Percentiles rank a stretch among this genome's conserved stretches.
These are phyloP conservation scores for Hippoglossus hippoglossus DNA, from an alignment of 2,797 vertebrate species.

Conservation along the genomic window DNA sequence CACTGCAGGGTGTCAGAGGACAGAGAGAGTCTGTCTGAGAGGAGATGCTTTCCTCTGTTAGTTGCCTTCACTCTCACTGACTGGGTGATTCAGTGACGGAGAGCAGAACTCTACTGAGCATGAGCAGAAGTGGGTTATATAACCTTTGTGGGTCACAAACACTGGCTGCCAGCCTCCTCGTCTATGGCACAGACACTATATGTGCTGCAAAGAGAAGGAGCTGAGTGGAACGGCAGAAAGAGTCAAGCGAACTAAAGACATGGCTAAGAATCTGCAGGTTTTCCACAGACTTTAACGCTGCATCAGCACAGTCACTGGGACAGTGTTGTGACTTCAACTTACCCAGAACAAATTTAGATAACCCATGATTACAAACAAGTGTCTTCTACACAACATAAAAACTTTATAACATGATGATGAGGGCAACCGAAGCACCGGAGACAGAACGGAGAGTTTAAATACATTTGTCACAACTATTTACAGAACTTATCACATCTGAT, in stretches of 20 bases:
- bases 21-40: constrained; percentile 39
- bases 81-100: constrained; percentile 59
- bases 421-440: too few relatives aligned
- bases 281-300: neutral
- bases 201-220: neutral
- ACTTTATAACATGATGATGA: too few relatives aligned
- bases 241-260: neutral
- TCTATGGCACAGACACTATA: constrained; percentile 24
- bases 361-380: too few relatives aligned
- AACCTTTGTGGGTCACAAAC: constrained; percentile 73
- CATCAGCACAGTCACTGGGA: neutral
- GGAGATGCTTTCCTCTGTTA: constrained; percentile 40
- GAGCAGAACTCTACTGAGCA: constrained; percentile 66
- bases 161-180: constrained; percentile 45
- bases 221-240: neutral
- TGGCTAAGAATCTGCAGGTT: neutral
- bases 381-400: too few relatives aligned
- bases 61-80: constrained; percentile 53
- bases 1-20: constrained; percentile 5
- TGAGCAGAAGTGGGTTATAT: constrained; percentile 76
- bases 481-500: too few relatives aligned
- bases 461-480: too few relatives aligned
- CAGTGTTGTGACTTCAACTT: neutral
- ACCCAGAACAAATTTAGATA: too few relatives aligned
- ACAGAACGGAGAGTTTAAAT: too few relatives aligned